Evolutionary conservation across 1,140 invertebrate genomes (phyloP).

Genomic region (Drosophila baimaii): DNA sequence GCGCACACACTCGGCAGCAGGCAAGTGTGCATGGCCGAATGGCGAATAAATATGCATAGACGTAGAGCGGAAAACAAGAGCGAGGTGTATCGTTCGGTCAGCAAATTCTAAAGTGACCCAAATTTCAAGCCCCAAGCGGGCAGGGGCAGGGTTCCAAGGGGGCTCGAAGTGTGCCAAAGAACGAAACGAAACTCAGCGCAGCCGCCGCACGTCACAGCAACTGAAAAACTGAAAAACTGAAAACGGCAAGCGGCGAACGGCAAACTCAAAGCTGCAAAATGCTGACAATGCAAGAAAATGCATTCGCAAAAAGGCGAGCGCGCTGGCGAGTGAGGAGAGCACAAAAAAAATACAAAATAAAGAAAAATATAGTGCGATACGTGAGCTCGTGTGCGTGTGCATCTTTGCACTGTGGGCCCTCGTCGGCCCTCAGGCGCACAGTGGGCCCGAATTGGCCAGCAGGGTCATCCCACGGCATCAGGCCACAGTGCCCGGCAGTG

Average conservation of each 20-base stretch:
- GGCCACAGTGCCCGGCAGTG: slow-evolving; percentile 27
- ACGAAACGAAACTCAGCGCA: slow-evolving; percentile 56
- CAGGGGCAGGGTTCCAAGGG: slow-evolving; percentile 14
- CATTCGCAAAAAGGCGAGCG: slow-evolving; percentile 54
- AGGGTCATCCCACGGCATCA: slow-evolving; percentile 11
- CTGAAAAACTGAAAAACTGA: slow-evolving; percentile 25
- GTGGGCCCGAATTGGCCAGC: slow-evolving; percentile 11
- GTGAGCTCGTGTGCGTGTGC: slow-evolving; percentile 60
- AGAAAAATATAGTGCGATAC: slow-evolving; percentile 43
- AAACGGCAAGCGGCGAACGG: slow-evolving; percentile 26
- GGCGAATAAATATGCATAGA: slow-evolving; percentile 64
- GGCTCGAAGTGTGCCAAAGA: slow-evolving; percentile 75
- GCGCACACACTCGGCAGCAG: slow-evolving; percentile 42
- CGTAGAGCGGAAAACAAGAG: slow-evolving; percentile 53
- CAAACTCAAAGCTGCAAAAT: slow-evolving; percentile 61
- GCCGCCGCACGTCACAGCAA: slow-evolving; percentile 59
- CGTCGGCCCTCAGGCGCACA: slow-evolving; percentile 6
- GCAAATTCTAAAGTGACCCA: slow-evolving; percentile 82
- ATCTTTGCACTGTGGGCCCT: slow-evolving; percentile 49
- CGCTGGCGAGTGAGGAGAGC: slow-evolving; percentile 21
- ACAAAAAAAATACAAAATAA: neutral
- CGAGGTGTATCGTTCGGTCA: slow-evolving; percentile 70
- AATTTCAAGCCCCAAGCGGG: slow-evolving; percentile 57
- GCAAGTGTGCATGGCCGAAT: slow-evolving; percentile 64
- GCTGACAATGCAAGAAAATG: slow-evolving; percentile 81